phyloP scores from a whole-genome alignment of 2,797 vertebrate genomes.

The Pterois miles region DNA sequence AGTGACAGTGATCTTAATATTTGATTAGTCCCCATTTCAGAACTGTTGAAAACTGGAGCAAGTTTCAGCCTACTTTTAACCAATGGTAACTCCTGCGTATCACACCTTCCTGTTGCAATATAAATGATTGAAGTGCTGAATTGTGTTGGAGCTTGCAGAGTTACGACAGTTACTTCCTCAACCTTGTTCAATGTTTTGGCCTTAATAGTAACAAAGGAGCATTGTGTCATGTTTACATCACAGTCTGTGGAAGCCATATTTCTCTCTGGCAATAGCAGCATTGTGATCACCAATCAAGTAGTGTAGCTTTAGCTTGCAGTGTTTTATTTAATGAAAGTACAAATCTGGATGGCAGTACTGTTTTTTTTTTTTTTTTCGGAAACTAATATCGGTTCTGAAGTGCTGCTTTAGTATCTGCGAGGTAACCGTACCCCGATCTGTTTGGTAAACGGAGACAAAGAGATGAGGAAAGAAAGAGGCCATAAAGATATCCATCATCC shows the following conservation, averaged over 20 bases:
- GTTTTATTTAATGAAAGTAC: constrained; percentile 28
- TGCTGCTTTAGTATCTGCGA: constrained; percentile 45
- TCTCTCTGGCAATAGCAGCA: constrained; percentile 21
- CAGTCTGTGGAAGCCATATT: constrained; percentile 15
- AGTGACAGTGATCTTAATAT: background rate
- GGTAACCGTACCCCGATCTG: constrained; percentile 66
- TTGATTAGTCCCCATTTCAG: constrained; percentile 1
- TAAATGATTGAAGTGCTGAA: background rate
- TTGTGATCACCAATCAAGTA: constrained; percentile 31
- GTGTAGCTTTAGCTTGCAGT: constrained; percentile 18
- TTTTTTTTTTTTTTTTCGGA: constrained; percentile 54
- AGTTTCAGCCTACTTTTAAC: background rate
- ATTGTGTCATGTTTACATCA: constrained; percentile 40
- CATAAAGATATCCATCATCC: constrained; percentile 78
- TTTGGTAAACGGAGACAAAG: constrained; percentile 79
- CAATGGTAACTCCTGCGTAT: background rate
- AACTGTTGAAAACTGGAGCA: background rate
- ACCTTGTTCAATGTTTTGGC: constrained; percentile 18
- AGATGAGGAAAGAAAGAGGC: constrained; percentile 72
- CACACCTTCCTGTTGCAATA: background rate
- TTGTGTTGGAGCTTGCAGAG: background rate
- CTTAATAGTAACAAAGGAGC: constrained; percentile 15
- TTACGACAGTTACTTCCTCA: background rate
- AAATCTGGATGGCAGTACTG: constrained; percentile 25
- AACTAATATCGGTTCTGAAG: constrained; percentile 54